A percentile compares a stretch with the other conserved stretches of the same genome.
phyloP scores from a whole-genome alignment of 1,140 invertebrate species.

The Drosophila virilis region DNA sequence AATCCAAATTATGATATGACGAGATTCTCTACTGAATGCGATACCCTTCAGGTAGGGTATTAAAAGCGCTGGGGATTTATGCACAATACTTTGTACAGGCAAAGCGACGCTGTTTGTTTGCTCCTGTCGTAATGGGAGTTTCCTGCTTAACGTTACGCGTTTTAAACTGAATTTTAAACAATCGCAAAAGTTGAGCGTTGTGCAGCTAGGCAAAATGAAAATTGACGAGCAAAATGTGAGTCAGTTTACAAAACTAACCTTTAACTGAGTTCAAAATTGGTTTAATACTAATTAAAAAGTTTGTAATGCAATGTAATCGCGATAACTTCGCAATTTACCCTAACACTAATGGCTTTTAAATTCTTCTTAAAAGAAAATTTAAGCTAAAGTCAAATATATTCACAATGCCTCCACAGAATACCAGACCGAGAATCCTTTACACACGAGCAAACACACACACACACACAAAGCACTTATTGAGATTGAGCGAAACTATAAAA shows the following conservation, averaged over 20 bases:
- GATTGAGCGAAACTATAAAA: conserved; percentile 77
- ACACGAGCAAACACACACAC: conserved; percentile 8
- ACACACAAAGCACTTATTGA: conserved; percentile 64
- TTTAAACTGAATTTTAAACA: not conserved
- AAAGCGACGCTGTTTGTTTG: not conserved
- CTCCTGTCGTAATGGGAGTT: not conserved
- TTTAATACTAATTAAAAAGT: not conserved
- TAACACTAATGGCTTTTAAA: conserved; percentile 7
- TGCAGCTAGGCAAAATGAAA: not conserved
- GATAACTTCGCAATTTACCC: not conserved
- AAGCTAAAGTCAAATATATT: conserved; percentile 54
- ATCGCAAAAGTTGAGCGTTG: conserved; percentile 4
- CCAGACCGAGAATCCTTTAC: conserved; percentile 26
- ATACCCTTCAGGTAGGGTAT: not conserved
- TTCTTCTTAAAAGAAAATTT: conserved; percentile 48
- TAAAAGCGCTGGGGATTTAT: not conserved
- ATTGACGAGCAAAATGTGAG: not conserved
- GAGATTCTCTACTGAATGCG: too few relatives aligned
- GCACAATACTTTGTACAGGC: not conserved
- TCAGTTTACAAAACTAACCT: not conserved
- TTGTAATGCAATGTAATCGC: not conserved
- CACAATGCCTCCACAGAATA: conserved; percentile 11
- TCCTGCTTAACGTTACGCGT: not conserved
- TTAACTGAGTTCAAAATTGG: not conserved
- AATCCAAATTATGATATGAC: too few relatives aligned